Evolutionary conservation across 2,113 vertebrate species (phyloP), one percentile per base, ranked within the genome.

Genomic region (Reinhardtius hippoglossoides): DNA sequence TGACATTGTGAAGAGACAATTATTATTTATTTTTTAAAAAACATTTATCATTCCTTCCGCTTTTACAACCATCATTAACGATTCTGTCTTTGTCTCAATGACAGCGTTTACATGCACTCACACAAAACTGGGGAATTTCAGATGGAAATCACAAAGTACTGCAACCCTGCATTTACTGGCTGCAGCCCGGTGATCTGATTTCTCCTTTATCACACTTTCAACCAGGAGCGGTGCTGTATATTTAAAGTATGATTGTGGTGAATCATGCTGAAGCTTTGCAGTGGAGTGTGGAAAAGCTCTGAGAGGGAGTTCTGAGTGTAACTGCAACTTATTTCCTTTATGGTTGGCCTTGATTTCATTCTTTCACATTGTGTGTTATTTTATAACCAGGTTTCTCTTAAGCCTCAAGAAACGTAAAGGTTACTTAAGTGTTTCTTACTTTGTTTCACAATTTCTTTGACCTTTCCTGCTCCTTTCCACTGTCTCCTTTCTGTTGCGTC

Each of bases 61-160:
- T 71, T 87, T 84, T 69, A 65, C 64, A 35, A 78, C 64, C 48
- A 15, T 69, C 71, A 75, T 78, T 67, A 71, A 37, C 23, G 21
- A 65, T 71, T 71, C 61, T 73, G 56, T 71, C 42, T 81, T 23
- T 13, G 37, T 73, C 61, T 81, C 65, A 74, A 14, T 66, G 40
- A 65, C 5, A 16, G 31, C 2, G 15, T 71, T 76, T 50, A 76
- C 12, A 52, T 21, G 10, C 64, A 37, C 67, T 50, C 65, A 65
- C 6, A 8, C 1, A 50, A 37, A 50, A 15, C 14, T 15, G 18
- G 46, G 46, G 16, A 50, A 18, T 48, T 5, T 48, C 46, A 48
- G 46, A 48, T 18, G 16, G 46, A 48, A 48, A 48, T 42, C 40
- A 42, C 9, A 16, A 48, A 15, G 18, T 16, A 50, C 46, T 60